Evolutionary conservation across 1,140 invertebrate species (phyloP).

Genomic region (Notospermus geniculatus): DNA sequence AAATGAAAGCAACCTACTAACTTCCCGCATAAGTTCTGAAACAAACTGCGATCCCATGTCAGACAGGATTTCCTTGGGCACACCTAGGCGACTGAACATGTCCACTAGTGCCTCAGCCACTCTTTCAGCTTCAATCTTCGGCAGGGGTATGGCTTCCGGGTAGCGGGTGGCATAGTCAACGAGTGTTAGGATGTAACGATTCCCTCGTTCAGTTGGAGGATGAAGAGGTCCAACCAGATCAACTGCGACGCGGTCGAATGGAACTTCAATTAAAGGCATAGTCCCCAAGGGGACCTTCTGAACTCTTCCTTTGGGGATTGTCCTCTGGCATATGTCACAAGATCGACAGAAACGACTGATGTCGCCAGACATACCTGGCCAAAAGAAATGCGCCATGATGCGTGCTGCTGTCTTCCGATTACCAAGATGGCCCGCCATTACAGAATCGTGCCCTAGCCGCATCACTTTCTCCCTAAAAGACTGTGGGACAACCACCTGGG

Average conservation of each 20-base stretch:
- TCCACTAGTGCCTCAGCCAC: slow-evolving; percentile 2
- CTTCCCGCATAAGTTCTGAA: slow-evolving; percentile 8
- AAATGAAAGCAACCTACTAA: slow-evolving; percentile 14
- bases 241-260: slow-evolving; percentile 19
- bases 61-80: slow-evolving; percentile 9
- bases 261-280: slow-evolving; percentile 20
- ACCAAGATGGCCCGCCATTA: slow-evolving; percentile 18
- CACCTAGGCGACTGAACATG: slow-evolving; percentile 14
- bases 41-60: slow-evolving; percentile 17
- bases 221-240: slow-evolving; percentile 19
- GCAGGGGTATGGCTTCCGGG: too few relatives aligned
- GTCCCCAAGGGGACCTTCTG: slow-evolving; percentile 12
- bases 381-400: slow-evolving; percentile 15
- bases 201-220: slow-evolving; percentile 13
- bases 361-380: slow-evolving; percentile 23
- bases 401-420: too few relatives aligned
- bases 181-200: slow-evolving; percentile 21
- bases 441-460: slow-evolving; percentile 19
- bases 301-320: slow-evolving; percentile 12
- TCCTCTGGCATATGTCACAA: slow-evolving; percentile 25
- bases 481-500: too few relatives aligned
- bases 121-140: not conserved
- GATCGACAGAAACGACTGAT: slow-evolving; percentile 15
- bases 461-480: slow-evolving; percentile 14
- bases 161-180: too few relatives aligned